Percentiles rank a stretch among this genome's conserved stretches.
phyloP scores from a whole-genome alignment of 1,140 invertebrate genomes.

The Batillaria attramentaria region DNA sequence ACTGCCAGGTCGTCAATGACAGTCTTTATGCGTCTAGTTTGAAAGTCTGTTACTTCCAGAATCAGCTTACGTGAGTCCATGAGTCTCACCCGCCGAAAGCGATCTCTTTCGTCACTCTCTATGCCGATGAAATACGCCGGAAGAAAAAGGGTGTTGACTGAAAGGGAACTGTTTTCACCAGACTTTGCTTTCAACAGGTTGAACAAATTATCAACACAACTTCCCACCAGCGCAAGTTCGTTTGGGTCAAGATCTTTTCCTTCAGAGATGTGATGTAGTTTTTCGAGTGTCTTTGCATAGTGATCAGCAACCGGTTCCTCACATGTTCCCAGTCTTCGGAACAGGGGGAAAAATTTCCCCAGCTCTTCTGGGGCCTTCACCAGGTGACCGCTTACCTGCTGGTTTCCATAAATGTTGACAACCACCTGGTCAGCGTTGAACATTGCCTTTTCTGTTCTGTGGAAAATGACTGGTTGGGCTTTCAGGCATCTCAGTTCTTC shows the following conservation, averaged over 20 bases:
- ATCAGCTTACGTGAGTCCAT: not conserved
- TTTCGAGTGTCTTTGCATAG: slow-evolving; percentile 46
- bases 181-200: slow-evolving; percentile 27
- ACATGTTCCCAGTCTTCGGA: slow-evolving; percentile 47
- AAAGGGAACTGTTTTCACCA: slow-evolving; percentile 1
- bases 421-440: slow-evolving; percentile 44
- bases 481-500: not conserved
- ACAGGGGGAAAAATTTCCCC: slow-evolving; percentile 46
- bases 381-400: slow-evolving; percentile 51
- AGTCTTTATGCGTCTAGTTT: not conserved
- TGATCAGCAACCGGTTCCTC: slow-evolving; percentile 30
- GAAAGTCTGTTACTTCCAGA: not conserved
- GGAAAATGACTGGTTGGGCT: slow-evolving; percentile 23
- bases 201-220: slow-evolving; percentile 44
- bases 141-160: no score
- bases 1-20: slow-evolving; percentile 7
- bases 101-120: no score
- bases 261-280: slow-evolving; percentile 23
- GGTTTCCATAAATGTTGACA: slow-evolving; percentile 34
- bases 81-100: not conserved
- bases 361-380: slow-evolving; percentile 44
- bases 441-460: slow-evolving; percentile 37
- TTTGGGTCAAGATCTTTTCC: slow-evolving; percentile 50
- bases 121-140: not conserved
- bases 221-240: slow-evolving; percentile 26